Base-by-base conservation (phyloP, 2,797 vertebrate species). In the Lemur catta region DNA sequence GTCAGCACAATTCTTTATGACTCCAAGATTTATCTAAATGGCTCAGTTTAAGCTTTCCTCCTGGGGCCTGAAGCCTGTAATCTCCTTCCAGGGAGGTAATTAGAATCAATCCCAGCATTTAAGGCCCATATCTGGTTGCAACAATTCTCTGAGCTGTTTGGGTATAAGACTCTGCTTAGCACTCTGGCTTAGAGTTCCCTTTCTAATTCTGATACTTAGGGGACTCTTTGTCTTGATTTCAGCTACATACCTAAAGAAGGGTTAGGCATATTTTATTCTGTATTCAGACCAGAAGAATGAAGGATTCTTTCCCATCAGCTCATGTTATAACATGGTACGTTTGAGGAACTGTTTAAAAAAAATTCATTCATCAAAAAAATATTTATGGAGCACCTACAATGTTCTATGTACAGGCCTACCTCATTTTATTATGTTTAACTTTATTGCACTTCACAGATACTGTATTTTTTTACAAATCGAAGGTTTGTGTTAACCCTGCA, bases 271-370 rank as follows among this genome's bases (percentile, higher is more conserved):
- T 59, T 35, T 79, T 63, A 78, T 75, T 86, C 22, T 85, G 65
- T 78, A 7, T 81, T 91, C 82, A 81, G 35, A 76, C 20, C 13
- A 72, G n/a, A 80, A 61, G n/a, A 79, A 35, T 63, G n/a, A 82
- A 96, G 52, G 72, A 41, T 57, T 86, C 11, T n/a, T 94, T 94
- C 35, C 13, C 20, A 86, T 87, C 43, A 87, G n/a, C 20, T 92
- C 28, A 91, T 79, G 35, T 75, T 80, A 75, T 43, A 78, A 79
- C 18, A 46, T 52, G 43, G 17, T 71, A 69, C 90, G 38, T 72
- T 17, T 85, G 61, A 94, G 55, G 63, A 92, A 48, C 33, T 69
- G 2, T 88, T 94, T 72, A 78, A 52, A 89, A 84, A 59, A 61
- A 28, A 46, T 76, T 82, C 11, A 72, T 72, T 84, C 24, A 71